These are phyloP conservation scores for Melitaea athalia DNA, from an alignment of 2,888 invertebrate genomes.

Conservation along the genomic window DNA sequence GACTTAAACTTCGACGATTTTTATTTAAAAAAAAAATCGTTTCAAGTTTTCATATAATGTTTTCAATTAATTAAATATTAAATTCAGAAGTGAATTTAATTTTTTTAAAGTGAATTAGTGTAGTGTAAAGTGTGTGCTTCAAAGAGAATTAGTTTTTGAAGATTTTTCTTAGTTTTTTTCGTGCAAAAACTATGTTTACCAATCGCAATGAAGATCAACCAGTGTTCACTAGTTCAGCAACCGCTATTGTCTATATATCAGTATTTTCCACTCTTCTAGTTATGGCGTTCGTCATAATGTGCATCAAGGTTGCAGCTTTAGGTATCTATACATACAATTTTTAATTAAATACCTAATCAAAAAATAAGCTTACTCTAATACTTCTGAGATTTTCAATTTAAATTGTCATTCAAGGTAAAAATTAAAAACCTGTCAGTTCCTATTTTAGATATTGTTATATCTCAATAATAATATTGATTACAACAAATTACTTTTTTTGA, in stretches of 20 bases:
- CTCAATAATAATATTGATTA: too few species aligned
- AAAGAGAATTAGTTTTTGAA: not conserved
- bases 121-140: not conserved
- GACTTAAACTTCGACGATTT: slow-evolving; percentile 32
- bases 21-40: slow-evolving; percentile 32
- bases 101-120: not conserved
- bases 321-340: slow-evolving; percentile 47
- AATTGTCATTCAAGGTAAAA: too few species aligned
- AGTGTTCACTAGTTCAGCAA: slow-evolving; percentile 26
- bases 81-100: slow-evolving; percentile 5
- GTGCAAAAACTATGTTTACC: slow-evolving; percentile 7
- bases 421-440: too few species aligned
- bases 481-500: too few species aligned
- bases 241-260: slow-evolving; percentile 43
- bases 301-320: slow-evolving; percentile 53
- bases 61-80: not conserved
- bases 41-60: slow-evolving; percentile 14
- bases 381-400: too few species aligned
- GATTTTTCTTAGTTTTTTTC: not conserved
- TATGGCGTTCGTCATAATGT: slow-evolving; percentile 61
- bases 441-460: too few species aligned
- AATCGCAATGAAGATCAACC: slow-evolving; percentile 1
- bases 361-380: too few species aligned
- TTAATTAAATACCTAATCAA: too few species aligned
- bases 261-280: slow-evolving; percentile 51